These are phyloP conservation scores for Chirona hameri DNA, from an alignment of 2,888 invertebrate genomes.

Conservation along the genomic window DNA sequence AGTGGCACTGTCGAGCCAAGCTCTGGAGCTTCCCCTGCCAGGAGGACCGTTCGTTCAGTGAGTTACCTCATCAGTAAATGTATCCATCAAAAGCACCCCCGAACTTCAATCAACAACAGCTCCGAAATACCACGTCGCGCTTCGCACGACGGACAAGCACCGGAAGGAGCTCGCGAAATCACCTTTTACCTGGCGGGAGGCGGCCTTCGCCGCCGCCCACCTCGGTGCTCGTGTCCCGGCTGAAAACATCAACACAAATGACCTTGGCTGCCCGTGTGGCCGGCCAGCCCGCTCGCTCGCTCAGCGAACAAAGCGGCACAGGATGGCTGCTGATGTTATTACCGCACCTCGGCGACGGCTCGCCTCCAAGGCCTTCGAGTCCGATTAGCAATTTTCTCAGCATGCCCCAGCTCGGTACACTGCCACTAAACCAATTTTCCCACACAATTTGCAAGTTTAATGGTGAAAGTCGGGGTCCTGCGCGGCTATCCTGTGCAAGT, in stretches of 20 bases:
- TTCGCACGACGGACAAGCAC: no score
- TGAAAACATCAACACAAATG: conserved; percentile 11
- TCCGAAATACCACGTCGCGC: no score
- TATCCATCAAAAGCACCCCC: no score
- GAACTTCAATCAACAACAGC: no score
- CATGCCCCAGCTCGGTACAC: no score
- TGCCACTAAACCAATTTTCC: no score
- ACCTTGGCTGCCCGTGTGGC: not conserved
- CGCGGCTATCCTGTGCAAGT: conserved; percentile 1
- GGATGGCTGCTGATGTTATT: not conserved
- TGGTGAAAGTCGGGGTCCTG: not conserved
- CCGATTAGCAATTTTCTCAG: not conserved
- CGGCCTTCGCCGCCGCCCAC: no score
- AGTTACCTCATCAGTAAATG: no score
- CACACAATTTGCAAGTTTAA: no score
- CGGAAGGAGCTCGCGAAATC: no score
- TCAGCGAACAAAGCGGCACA: conserved; percentile 8
- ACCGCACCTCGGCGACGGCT: not conserved
- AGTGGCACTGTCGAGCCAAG: not conserved
- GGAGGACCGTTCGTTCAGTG: no score
- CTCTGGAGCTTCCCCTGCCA: not conserved
- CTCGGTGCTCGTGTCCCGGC: not conserved
- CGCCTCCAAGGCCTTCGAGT: not conserved
- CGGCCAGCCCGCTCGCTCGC: not conserved
- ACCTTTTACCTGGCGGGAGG: no score